phyloP scores from a whole-genome alignment of 2,113 vertebrate species.

The Brachyhypopomus occidentalis region DNA sequence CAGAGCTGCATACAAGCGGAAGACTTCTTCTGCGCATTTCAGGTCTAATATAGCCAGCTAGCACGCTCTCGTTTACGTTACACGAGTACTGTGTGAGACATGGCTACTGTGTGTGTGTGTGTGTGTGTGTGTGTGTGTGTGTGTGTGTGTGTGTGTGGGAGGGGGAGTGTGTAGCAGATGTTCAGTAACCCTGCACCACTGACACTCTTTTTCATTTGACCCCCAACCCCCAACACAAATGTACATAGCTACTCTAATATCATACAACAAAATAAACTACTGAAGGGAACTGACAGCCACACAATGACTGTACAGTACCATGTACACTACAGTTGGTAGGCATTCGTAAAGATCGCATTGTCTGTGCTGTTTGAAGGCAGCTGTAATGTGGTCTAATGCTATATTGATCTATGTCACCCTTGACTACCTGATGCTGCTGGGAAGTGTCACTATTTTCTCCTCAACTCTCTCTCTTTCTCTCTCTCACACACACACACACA shows the following conservation, averaged over 20 bases:
- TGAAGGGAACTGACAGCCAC: no score
- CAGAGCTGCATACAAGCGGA: background rate
- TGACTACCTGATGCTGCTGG: slow-evolving; percentile 63
- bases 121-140: background rate
- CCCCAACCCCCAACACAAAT: no score
- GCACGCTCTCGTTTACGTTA: background rate
- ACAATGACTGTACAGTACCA: no score
- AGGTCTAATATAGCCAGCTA: background rate
- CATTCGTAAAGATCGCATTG: slow-evolving; percentile 26
- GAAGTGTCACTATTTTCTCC: slow-evolving; percentile 25
- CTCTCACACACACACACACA: slow-evolving; percentile 8
- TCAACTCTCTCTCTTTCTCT: slow-evolving; percentile 1
- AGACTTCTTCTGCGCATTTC: background rate
- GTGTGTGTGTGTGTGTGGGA: background rate
- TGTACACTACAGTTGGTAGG: no score
- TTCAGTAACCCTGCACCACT: background rate
- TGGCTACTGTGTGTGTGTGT: background rate
- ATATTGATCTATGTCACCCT: slow-evolving; percentile 72
- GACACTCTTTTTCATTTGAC: background rate
- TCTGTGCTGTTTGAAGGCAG: slow-evolving; percentile 56
- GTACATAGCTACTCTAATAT: no score
- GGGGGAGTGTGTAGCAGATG: slow-evolving; percentile 10
- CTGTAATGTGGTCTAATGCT: slow-evolving; percentile 74
- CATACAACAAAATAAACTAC: no score
- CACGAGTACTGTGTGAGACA: background rate